Evolutionary conservation across 2,888 invertebrate genomes (phyloP).

Genomic region (Scaptomyza tumidula): DNA sequence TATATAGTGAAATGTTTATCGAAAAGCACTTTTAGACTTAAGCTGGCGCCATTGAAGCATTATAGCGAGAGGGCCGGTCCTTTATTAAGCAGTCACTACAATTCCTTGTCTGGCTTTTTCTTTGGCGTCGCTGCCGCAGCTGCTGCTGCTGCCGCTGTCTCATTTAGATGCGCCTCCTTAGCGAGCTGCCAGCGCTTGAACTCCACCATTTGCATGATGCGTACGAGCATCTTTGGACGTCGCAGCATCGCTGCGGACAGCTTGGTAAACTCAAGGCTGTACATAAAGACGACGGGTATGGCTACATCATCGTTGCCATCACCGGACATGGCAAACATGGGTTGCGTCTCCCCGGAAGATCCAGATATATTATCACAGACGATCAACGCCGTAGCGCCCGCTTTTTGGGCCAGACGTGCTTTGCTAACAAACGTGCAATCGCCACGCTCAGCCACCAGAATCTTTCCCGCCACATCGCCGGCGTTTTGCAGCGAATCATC

Average conservation of each 20-base stretch:
- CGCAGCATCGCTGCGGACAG: constrained; percentile 87
- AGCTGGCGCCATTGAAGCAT: constrained; percentile 16
- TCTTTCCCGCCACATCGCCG: constrained; percentile 88
- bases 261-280: constrained; percentile 89
- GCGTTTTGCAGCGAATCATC: constrained; percentile 86
- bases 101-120: constrained; percentile 74
- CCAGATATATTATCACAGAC: constrained; percentile 93
- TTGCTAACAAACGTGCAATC: constrained; percentile 97
- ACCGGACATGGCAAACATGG: constrained; percentile 98
- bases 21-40: constrained; percentile 47
- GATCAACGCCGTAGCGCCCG: constrained; percentile 93
- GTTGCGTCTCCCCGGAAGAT: constrained; percentile 90
- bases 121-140: constrained; percentile 36
- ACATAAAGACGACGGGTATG: constrained; percentile 96
- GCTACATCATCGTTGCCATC: constrained; percentile 94
- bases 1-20: constrained; percentile 51
- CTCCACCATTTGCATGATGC: constrained; percentile 84
- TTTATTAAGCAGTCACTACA: constrained; percentile 61
- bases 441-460: constrained; percentile 95
- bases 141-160: constrained; percentile 45
- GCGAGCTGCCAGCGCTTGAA: constrained; percentile 83
- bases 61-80: constrained; percentile 12
- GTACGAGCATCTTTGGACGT: constrained; percentile 86
- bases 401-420: constrained; percentile 91
- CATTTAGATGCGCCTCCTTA: constrained; percentile 67